Evolutionary conservation across 2,888 invertebrate species (phyloP).

Genomic region (Gibbula magus): DNA sequence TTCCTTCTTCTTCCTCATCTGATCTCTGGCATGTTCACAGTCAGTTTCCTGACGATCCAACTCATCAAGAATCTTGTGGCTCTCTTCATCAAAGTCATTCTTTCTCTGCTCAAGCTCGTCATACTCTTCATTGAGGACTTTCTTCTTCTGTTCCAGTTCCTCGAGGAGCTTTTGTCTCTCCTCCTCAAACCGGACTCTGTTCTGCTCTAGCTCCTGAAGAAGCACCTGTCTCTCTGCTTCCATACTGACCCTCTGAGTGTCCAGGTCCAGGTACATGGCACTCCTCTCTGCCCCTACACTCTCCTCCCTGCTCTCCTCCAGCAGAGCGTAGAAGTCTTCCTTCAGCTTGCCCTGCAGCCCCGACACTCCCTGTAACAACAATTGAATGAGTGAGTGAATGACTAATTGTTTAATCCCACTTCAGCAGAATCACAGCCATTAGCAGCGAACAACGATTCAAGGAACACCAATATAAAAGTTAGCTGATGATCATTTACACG

Average conservation of each 20-base stretch:
- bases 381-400: neutral
- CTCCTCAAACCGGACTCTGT: neutral
- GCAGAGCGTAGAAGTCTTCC: conserved; percentile 56
- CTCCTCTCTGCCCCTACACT: conserved; percentile 1
- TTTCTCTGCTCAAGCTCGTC: neutral
- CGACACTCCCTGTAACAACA: conserved; percentile 50
- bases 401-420: neutral
- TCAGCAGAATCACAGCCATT: too few species aligned
- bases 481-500: too few species aligned
- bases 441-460: too few species aligned
- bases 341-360: conserved; percentile 55
- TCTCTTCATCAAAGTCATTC: neutral
- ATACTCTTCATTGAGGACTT: neutral
- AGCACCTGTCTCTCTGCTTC: neutral
- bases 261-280: conserved; percentile 18
- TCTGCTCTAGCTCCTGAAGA: neutral
- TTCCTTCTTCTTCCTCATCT: neutral
- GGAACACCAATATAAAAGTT: too few species aligned
- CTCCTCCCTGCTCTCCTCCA: conserved; percentile 41
- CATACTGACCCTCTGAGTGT: neutral
- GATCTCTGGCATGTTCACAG: neutral
- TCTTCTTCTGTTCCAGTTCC: neutral
- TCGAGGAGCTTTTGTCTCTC: neutral
- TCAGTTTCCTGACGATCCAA: neutral
- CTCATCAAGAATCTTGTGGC: conserved; percentile 4